Evolutionary conservation across 2,888 invertebrate genomes (phyloP), one percentile per base, ranked within the genome.

Genomic region (Julus scandinavius): DNA sequence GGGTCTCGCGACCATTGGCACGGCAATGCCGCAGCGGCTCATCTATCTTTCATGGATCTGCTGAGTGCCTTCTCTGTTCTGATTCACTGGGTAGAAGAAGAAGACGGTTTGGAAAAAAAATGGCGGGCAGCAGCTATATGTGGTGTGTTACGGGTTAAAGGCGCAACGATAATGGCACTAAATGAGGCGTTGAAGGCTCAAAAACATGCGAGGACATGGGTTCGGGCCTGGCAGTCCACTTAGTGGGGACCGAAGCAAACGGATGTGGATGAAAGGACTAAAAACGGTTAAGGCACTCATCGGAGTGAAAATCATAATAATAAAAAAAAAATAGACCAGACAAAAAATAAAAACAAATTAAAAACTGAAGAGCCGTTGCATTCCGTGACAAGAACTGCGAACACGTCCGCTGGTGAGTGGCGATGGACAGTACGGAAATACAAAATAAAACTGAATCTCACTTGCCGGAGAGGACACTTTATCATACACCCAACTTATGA

Each of bases 241-340:
- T 17, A 17, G 15, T 13, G 17, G 54, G 54, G 54, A 17, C 54
- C 54, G 54, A 20, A n/a, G 63, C 63, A n/a, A 63, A 63, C 80
- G 80, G 80, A 80, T 38, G 80, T 38, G 80, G 72, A n/a, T 72
- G 80, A 40, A 15, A 38, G 80, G 80, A 15, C 38, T 38, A 63
- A 80, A 80, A 80, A 80, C 80, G 80, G 80, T 80, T 80, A 80
- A 80, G 80, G 80, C 80, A 80, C 80, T 80, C 80, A 80, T 80
- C 80, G 80, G 80, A 80, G 80, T 80, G 80, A 80, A 80, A 2
- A 80, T 29, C 29, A 29, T 29, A 29, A 29, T 29, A 29, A 29
- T 29, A 2, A 80, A 54, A 80, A 54, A 80, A 45, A 45, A 45
- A 45, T 7, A 13, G 80, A 80, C 80, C 80, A 80, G 80, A 80